Base-by-base conservation (phyloP, 2,797 vertebrate genomes). In the Tolypeutes matacus region DNA sequence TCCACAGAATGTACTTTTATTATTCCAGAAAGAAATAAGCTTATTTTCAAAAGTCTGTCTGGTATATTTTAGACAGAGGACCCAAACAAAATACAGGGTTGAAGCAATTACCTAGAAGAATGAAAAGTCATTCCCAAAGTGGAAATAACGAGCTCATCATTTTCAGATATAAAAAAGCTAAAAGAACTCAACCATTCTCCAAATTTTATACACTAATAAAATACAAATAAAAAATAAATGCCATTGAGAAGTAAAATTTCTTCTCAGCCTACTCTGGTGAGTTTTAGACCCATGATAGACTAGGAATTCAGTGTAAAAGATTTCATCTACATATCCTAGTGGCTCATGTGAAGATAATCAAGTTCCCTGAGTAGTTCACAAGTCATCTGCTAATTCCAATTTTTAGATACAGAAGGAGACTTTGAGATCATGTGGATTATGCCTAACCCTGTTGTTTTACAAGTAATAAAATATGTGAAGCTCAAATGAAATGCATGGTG, bases 11-110 rank as follows among this genome's bases (percentile, higher is more conserved):
- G 51, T 53, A 60, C 75, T 91, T 90, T 86, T 23, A 84, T 85
- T 89, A 2, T 15, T 67, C 1, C 58, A 31, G 15, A 51, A 76
- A 92, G 36, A 86, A 72, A 58, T 14, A n/a, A 87, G 34, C 2
- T 60, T 85, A 69, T n/a, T 89, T 88, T 78, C 7, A 46, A 91
- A 89, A 67, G 49, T 89, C 39, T 7, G 89, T 72, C 34, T 5
- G 17, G 3, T 46, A 5, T 76, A n/a, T 56, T 92, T 86, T 86
- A 83, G 69, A 75, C 10, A 70, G 39, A 84, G 1, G 7, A 70
- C 10, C 27, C 91, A 49, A 94, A 25, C 51, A 53, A 94, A 92
- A 81, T 89, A 82, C 12, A 86, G 65, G 1, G 60, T 83, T 73
- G 69, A 34, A 80, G 34, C 29, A 94, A 23, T 81, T 73, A 69